Evolutionary conservation across 2,888 invertebrate species (phyloP).

Genomic region (Calephelis perditalis): DNA sequence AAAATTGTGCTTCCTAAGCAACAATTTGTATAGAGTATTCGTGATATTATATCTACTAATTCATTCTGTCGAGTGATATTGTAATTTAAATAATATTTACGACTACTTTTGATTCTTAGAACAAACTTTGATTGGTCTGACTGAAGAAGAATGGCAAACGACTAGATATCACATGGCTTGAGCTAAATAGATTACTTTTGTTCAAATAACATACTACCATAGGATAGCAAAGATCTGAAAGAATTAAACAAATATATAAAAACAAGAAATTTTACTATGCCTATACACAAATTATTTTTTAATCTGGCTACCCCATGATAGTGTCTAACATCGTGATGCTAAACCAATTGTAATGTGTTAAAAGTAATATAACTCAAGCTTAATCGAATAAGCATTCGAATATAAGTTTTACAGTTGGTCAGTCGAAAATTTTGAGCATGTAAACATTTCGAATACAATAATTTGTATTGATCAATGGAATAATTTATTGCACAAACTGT

Average conservation of each 20-base stretch:
- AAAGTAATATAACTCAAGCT: constrained; percentile 19
- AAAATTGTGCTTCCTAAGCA: constrained; percentile 23
- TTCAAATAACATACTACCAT: constrained; percentile 23
- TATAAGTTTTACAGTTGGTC: constrained; percentile 66
- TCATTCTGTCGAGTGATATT: constrained; percentile 17
- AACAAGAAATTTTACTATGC: constrained; percentile 8
- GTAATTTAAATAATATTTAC: constrained; percentile 18
- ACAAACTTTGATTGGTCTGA: constrained; percentile 19
- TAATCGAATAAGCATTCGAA: constrained; percentile 32
- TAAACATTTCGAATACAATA: constrained; percentile 46
- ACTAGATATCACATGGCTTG: constrained; percentile 77
- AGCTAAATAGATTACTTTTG: constrained; percentile 41
- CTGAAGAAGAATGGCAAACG: constrained; percentile 48
- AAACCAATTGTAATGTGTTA: constrained; percentile 1
- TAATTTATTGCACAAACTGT: constrained; percentile 69
- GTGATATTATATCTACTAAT: constrained; percentile 17
- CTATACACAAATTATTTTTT: constrained; percentile 10
- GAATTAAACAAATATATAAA: constrained; percentile 9
- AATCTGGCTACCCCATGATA: constrained; percentile 6
- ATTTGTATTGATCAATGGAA: constrained; percentile 57
- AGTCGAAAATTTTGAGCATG: constrained; percentile 75
- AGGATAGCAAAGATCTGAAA: constrained; percentile 8
- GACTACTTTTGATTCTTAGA: constrained; percentile 18
- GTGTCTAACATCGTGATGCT: constrained; percentile 8
- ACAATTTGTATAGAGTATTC: constrained; percentile 18